These are phyloP conservation scores for Caenorhabditis macrosperma DNA, from an alignment of 2,888 invertebrate species.

Conservation along the genomic window DNA sequence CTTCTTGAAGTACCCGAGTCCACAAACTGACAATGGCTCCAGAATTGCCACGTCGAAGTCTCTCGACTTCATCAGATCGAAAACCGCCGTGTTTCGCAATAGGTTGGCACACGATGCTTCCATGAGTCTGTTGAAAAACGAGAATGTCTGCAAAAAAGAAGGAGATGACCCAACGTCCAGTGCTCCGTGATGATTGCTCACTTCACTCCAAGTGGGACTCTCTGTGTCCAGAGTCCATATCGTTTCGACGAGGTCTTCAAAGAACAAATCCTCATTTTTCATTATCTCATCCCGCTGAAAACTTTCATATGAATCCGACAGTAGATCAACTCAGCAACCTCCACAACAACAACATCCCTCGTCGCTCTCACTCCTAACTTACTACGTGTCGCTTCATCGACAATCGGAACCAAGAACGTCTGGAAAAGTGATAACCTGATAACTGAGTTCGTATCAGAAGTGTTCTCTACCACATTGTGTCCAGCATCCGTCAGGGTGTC, in stretches of 20 bases:
- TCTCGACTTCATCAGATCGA: constrained; percentile 14
- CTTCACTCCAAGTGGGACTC: constrained; percentile 8
- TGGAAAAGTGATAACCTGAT: too few relatives aligned
- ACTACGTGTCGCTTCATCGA: constrained; percentile 10
- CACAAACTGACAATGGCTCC: constrained; percentile 48
- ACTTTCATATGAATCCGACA: too few relatives aligned
- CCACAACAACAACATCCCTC: constrained; percentile 24
- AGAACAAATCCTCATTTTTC: constrained; percentile 2
- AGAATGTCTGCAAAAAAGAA: too few relatives aligned
- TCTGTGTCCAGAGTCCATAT: constrained; percentile 31
- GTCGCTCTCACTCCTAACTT: constrained; percentile 23
- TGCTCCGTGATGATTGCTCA: too few relatives aligned
- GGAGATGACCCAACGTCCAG: too few relatives aligned
- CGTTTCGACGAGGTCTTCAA: constrained; percentile 35
- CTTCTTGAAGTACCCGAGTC: constrained; percentile 43
- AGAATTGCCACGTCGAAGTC: constrained; percentile 50
- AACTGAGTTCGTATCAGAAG: too few relatives aligned
- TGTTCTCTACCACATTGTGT: constrained; percentile 64
- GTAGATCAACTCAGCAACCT: too few relatives aligned
- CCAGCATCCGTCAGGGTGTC: constrained; percentile 54
- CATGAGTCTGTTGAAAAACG: constrained; percentile 29
- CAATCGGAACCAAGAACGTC: constrained; percentile 44
- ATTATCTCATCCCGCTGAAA: constrained; percentile 38
- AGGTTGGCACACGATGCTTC: constrained; percentile 24
- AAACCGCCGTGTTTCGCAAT: constrained; percentile 15